Conservation (phyloP, 2,888 invertebrate species). For the Ceratothoa steindachneri region DNA sequence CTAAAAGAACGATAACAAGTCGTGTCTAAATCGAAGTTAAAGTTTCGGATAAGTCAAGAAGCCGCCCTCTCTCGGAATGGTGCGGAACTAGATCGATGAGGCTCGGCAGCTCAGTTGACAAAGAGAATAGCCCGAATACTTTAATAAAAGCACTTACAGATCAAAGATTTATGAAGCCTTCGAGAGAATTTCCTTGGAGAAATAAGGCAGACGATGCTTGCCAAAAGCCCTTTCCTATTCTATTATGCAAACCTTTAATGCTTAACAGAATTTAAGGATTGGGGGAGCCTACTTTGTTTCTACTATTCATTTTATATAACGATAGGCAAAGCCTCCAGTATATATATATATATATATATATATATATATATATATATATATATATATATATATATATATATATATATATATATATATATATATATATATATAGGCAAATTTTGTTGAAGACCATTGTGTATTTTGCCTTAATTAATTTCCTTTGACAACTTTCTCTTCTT, state of each 20-base stretch:
- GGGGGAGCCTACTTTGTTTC: background rate
- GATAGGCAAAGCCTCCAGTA: too few relatives aligned
- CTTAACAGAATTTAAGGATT: background rate
- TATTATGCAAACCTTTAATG: slow-evolving; percentile 3
- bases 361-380: slow-evolving; percentile 14
- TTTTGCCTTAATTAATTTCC: too few relatives aligned
- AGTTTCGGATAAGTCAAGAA: background rate
- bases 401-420: slow-evolving; percentile 12
- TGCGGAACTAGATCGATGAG: background rate
- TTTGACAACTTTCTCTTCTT: too few relatives aligned
- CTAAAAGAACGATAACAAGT: background rate
- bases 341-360: slow-evolving; percentile 12
- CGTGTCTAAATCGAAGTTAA: background rate
- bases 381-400: slow-evolving; percentile 13
- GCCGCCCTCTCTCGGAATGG: background rate
- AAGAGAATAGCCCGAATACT: slow-evolving; percentile 5
- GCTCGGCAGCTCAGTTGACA: background rate
- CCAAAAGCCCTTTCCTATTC: background rate
- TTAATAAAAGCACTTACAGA: background rate
- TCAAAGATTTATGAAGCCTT: background rate
- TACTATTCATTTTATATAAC: background rate
- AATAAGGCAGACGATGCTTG: too few relatives aligned
- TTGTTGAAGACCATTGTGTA: too few relatives aligned
- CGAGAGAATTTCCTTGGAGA: slow-evolving; percentile 1
- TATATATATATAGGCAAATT: too few relatives aligned